Percentiles rank a stretch among this genome's conserved stretches.
Conservation (phyloP, 2,888 invertebrate species). For the Oscheius sp. region DNA sequence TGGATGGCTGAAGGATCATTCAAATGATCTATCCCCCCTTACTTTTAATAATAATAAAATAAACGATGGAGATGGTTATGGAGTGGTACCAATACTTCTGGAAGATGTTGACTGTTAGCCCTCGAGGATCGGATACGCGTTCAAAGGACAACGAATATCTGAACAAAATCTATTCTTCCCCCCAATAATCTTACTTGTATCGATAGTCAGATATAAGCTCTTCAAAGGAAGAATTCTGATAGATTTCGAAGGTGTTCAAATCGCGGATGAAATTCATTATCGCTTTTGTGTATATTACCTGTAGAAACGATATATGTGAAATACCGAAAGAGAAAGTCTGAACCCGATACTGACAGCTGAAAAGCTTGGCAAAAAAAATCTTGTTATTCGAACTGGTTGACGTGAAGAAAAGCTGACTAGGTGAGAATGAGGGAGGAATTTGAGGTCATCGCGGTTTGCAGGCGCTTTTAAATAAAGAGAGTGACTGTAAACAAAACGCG, state of each 20-base stretch:
- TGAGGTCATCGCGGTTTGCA: neutral
- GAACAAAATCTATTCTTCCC: conserved; percentile 32
- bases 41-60: conserved; percentile 52
- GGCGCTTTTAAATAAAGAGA: neutral
- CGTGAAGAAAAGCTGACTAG: neutral
- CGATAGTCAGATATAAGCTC: conserved; percentile 60
- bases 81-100: conserved; percentile 78
- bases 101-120: conserved; percentile 60
- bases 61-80: conserved; percentile 76
- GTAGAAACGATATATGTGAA: neutral
- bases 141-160: conserved; percentile 67
- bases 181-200: conserved; percentile 60
- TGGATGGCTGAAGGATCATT: conserved; percentile 53
- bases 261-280: conserved; percentile 48
- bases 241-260: conserved; percentile 64
- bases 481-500: neutral
- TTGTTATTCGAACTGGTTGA: too few species aligned
- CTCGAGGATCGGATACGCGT: conserved; percentile 54
- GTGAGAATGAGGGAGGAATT: neutral
- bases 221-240: conserved; percentile 50
- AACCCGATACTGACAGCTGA: neutral
- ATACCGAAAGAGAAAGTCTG: neutral
- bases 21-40: neutral
- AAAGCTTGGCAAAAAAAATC: neutral
- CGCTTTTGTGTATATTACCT: neutral